Percentiles rank a stretch among this genome's conserved stretches.
Conservation (phyloP, 2,797 vertebrate species). For the Ctenopoma multispine region DNA sequence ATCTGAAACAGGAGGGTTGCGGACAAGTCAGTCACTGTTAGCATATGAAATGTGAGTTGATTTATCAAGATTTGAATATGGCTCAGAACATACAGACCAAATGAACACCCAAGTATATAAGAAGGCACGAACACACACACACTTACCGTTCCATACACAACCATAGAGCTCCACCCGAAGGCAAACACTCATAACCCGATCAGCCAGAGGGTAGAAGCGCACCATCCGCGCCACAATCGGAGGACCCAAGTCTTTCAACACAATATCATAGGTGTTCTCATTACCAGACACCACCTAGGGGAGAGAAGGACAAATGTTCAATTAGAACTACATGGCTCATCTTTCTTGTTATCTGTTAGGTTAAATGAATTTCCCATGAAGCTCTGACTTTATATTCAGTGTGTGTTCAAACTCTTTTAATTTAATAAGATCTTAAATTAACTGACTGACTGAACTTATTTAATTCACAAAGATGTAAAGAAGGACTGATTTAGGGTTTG, state of each 20-base stretch:
- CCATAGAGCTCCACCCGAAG: conserved; percentile 96
- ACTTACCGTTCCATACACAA: conserved; percentile 92
- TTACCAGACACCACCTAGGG: conserved; percentile 92
- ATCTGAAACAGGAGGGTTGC: conserved; percentile 15
- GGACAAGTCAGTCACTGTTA: conserved; percentile 29
- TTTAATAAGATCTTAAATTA: conserved; percentile 27
- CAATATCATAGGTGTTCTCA: conserved; percentile 92
- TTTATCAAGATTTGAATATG: conserved; percentile 23
- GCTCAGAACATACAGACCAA: conserved; percentile 17
- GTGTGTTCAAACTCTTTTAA: conserved; percentile 22
- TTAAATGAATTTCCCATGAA: conserved; percentile 33
- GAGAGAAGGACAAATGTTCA: conserved; percentile 42
- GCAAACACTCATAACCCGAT: conserved; percentile 96
- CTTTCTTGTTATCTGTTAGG: conserved; percentile 20
- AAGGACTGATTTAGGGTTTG: conserved; percentile 7
- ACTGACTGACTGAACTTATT: conserved; percentile 9
- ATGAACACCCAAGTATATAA: conserved; percentile 22
- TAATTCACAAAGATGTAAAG: conserved; percentile 8
- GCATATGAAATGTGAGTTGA: conserved; percentile 11
- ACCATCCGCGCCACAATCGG: conserved; percentile 91
- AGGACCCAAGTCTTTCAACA: conserved; percentile 93
- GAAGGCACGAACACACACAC: background rate
- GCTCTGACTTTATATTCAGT: conserved; percentile 39
- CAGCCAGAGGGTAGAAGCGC: conserved; percentile 92
- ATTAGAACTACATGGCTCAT: conserved; percentile 21